Evolutionary conservation across 1,140 invertebrate genomes (phyloP).

Genomic region (Antheraea pernyi): DNA sequence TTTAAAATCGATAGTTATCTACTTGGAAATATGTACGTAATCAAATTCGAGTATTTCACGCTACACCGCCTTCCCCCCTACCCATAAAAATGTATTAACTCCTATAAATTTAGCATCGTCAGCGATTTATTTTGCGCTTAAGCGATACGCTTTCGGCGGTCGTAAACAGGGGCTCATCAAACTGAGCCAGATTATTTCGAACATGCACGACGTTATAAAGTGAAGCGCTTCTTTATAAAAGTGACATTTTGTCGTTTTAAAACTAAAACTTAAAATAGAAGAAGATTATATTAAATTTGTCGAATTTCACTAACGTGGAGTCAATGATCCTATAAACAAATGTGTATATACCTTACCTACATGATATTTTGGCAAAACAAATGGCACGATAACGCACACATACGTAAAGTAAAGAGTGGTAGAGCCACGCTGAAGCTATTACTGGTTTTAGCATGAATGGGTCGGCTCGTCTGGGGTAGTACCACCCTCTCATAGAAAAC

Average conservation of each 20-base stretch:
- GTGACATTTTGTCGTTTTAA: constrained; percentile 14
- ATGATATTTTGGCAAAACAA: no score
- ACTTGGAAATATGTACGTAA: constrained; percentile 22
- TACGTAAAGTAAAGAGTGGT: no score
- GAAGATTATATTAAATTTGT: no score
- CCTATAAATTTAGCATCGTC: constrained; percentile 62
- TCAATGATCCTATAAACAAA: no score
- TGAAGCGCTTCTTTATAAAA: constrained; percentile 32
- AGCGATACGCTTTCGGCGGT: constrained; percentile 50
- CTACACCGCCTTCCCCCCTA: constrained; percentile 30
- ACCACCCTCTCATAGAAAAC: no score
- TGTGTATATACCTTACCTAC: no score
- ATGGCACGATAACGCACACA: no score
- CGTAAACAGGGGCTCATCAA: constrained; percentile 61
- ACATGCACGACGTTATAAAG: constrained; percentile 39
- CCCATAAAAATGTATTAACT: constrained; percentile 64
- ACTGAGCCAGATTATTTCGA: constrained; percentile 43
- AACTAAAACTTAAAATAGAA: constrained; percentile 16
- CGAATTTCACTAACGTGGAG: no score
- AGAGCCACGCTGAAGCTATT: no score
- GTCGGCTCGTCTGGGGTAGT: no score
- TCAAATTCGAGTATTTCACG: constrained; percentile 42
- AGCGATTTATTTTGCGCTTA: constrained; percentile 61
- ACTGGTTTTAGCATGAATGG: no score
- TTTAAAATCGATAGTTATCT: constrained; percentile 25